A percentile compares a stretch with the other conserved stretches of the same genome.
Conservation (phyloP, 2,797 vertebrate genomes). For the Spinus olivaceus region DNA sequence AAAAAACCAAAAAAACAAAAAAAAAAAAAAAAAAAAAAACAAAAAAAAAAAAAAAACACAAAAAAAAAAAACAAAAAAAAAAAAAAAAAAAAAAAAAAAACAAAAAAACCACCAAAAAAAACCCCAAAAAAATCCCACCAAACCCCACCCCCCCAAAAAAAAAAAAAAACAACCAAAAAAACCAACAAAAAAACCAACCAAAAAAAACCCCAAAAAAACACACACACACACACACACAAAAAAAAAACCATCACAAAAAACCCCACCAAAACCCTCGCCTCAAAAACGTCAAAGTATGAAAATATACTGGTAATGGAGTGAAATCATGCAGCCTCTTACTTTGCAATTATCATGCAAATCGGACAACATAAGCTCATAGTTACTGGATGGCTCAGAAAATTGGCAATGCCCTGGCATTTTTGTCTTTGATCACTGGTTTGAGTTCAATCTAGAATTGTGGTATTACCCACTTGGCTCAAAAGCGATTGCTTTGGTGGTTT, state of each 20-base stretch:
- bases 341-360: background rate
- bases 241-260: too few species aligned
- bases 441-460: background rate
- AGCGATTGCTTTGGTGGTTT: background rate
- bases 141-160: too few species aligned
- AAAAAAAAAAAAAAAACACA: too few species aligned
- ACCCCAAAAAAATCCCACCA: too few species aligned
- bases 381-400: background rate
- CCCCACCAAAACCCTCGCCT: fast-evolving
- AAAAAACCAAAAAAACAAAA: background rate
- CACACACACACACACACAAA: too few species aligned
- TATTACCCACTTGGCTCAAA: background rate
- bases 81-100: too few species aligned
- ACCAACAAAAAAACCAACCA: too few species aligned
- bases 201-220: too few species aligned
- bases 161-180: background rate
- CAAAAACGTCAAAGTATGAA: fast-evolving
- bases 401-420: background rate
- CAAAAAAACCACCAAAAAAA: too few species aligned
- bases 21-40: too few species aligned
- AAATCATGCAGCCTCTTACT: background rate
- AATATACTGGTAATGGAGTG: background rate
- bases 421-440: background rate
- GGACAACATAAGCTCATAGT: background rate
- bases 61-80: too few species aligned